These are phyloP conservation scores for Dallia pectoralis DNA, from an alignment of 2,797 vertebrate species.

Conservation along the genomic window DNA sequence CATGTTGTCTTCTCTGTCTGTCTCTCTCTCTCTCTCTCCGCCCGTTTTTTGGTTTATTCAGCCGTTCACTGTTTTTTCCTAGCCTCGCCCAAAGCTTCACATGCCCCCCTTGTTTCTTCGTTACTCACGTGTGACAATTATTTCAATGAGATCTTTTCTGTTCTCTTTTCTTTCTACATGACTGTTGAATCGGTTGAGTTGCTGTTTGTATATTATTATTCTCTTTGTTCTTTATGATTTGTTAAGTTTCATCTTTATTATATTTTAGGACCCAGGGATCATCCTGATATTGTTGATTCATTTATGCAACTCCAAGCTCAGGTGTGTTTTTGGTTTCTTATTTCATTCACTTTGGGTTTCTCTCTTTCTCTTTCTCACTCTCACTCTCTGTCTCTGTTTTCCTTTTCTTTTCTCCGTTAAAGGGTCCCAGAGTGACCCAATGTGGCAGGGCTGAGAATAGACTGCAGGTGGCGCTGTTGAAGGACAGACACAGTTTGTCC, in stretches of 20 bases:
- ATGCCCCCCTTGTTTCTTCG: conserved; percentile 81
- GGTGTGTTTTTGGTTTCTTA: conserved; percentile 99
- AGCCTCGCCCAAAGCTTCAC: conserved; percentile 97
- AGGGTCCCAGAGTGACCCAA: conserved; percentile 58
- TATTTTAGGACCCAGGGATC: conserved; percentile 99
- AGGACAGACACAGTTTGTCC: conserved; percentile 52
- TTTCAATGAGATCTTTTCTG: conserved; percentile 89
- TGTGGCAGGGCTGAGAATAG: conserved; percentile 67
- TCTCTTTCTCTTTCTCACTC: conserved; percentile 76
- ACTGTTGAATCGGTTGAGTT: conserved; percentile 99
- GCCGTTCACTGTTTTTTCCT: conserved; percentile 80
- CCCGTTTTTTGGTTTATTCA: conserved; percentile 90
- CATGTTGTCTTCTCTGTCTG: conserved; percentile 71
- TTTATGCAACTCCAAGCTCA: conserved; percentile 99
- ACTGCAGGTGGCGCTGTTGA: conserved; percentile 60
- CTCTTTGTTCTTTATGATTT: conserved; percentile 90
- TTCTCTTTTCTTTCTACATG: conserved; percentile 89
- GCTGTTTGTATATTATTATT: conserved; percentile 99
- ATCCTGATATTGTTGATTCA: conserved; percentile 99
- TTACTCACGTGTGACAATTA: conserved; percentile 89
- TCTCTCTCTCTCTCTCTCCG: conserved; percentile 79
- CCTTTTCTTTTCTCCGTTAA: conserved; percentile 75
- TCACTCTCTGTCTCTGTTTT: conserved; percentile 78
- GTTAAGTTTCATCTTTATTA: conserved; percentile 99
- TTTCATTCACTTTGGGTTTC: conserved; percentile 99